Percentiles rank a stretch among this genome's conserved stretches.
These are phyloP conservation scores for Alosa sapidissima DNA, from an alignment of 2,797 vertebrate species.

Conservation along the genomic window DNA sequence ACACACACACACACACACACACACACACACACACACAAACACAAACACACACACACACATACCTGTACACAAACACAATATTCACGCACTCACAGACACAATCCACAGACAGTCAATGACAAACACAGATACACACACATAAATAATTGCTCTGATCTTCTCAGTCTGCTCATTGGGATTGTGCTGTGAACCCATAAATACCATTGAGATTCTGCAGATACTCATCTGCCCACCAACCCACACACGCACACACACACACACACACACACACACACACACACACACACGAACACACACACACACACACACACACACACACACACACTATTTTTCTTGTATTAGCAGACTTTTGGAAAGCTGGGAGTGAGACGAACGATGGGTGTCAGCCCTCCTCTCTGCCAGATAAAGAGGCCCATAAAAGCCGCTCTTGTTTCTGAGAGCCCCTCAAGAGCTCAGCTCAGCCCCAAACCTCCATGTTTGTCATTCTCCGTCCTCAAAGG, in stretches of 20 bases:
- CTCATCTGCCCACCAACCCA: neutral
- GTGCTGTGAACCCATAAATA: neutral
- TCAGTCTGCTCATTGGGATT: neutral
- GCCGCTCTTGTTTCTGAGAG: neutral
- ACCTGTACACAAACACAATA: neutral
- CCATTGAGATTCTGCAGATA: neutral
- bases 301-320: neutral
- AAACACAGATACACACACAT: neutral
- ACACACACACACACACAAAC: neutral
- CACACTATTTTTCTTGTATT: no score
- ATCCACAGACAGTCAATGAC: neutral
- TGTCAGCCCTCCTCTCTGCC: no score
- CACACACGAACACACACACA: slow-evolving; percentile 5
- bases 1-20: neutral
- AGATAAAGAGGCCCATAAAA: no score
- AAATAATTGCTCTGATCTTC: neutral
- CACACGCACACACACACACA: neutral
- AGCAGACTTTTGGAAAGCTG: no score
- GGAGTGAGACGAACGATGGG: no score
- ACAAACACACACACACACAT: neutral
- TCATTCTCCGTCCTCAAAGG: neutral
- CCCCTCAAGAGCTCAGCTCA: neutral
- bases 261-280: neutral
- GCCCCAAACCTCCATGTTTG: neutral
- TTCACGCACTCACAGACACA: neutral